Percentiles rank a stretch among this genome's conserved stretches.
phyloP scores from a whole-genome alignment of 2,797 vertebrate genomes.

The Amniataba percoides region DNA sequence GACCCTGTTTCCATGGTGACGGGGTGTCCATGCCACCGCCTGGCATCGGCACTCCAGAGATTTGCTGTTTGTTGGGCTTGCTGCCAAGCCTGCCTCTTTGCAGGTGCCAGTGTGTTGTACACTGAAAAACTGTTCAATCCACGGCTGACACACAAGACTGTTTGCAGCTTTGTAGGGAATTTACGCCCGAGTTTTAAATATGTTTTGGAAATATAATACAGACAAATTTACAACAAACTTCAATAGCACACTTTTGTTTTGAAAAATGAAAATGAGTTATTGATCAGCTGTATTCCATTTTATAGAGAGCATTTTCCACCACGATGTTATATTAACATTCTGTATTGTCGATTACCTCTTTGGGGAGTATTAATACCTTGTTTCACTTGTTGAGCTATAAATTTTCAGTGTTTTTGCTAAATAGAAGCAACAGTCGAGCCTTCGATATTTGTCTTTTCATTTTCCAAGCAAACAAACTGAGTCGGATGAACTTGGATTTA shows the following conservation, averaged over 20 bases:
- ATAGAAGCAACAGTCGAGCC: background rate
- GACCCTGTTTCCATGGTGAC: constrained; percentile 76
- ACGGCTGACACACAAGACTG: constrained; percentile 31
- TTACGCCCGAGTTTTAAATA: constrained; percentile 12
- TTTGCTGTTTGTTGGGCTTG: constrained; percentile 45
- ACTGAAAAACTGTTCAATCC: constrained; percentile 45
- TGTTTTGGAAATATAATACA: background rate
- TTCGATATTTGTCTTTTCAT: background rate
- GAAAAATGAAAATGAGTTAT: background rate
- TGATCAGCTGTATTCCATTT: background rate
- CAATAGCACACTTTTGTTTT: background rate
- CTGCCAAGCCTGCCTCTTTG: constrained; percentile 53
- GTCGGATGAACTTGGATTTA: background rate
- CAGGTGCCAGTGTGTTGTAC: constrained; percentile 63
- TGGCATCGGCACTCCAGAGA: constrained; percentile 62
- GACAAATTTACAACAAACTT: background rate
- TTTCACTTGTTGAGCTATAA: background rate
- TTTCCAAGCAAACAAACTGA: background rate
- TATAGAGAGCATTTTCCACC: background rate
- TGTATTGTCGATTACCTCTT: background rate
- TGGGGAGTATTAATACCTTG: background rate
- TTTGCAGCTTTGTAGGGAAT: constrained; percentile 34
- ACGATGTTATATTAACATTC: background rate
- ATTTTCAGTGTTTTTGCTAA: background rate
- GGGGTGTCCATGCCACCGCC: constrained; percentile 59